These are phyloP conservation scores for Phaethornis superciliosus DNA, from an alignment of 2,113 vertebrate species.

Conservation along the genomic window DNA sequence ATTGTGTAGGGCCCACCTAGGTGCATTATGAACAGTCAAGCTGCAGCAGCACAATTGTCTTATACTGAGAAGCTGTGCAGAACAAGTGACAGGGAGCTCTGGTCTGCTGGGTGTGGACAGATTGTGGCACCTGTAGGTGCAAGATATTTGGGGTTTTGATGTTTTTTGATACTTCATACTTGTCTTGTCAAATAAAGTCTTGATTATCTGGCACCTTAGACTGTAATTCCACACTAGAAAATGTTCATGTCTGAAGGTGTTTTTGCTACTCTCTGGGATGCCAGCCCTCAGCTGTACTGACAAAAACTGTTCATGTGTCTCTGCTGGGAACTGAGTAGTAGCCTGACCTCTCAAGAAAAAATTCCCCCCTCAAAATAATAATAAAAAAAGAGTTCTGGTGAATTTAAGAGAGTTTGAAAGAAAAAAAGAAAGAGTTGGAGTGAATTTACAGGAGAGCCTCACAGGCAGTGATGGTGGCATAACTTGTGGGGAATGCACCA, in stretches of 20 bases:
- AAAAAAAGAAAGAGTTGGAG: neutral
- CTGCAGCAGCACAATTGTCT: neutral
- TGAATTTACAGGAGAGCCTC: neutral
- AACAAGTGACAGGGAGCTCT: neutral
- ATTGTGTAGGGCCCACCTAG: neutral
- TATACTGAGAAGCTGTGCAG: neutral
- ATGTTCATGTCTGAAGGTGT: neutral
- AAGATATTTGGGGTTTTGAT: neutral
- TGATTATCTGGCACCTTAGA: neutral
- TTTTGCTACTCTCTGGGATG: neutral
- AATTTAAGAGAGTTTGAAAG: no score
- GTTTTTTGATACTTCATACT: neutral
- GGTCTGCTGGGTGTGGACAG: neutral
- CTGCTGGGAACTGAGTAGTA: neutral
- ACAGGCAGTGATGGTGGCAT: neutral
- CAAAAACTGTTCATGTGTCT: neutral
- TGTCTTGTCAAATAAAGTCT: neutral
- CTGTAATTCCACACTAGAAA: neutral
- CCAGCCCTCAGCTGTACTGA: neutral
- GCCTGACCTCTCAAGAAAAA: no score
- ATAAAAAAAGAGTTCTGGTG: neutral
- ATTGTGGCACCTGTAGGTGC: rapidly evolving
- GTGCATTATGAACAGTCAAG: neutral
- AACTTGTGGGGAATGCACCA: neutral
- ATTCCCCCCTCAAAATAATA: no score